These are phyloP conservation scores for Hydrolagus colliei DNA, from an alignment of 2,797 vertebrate genomes.

Conservation along the genomic window DNA sequence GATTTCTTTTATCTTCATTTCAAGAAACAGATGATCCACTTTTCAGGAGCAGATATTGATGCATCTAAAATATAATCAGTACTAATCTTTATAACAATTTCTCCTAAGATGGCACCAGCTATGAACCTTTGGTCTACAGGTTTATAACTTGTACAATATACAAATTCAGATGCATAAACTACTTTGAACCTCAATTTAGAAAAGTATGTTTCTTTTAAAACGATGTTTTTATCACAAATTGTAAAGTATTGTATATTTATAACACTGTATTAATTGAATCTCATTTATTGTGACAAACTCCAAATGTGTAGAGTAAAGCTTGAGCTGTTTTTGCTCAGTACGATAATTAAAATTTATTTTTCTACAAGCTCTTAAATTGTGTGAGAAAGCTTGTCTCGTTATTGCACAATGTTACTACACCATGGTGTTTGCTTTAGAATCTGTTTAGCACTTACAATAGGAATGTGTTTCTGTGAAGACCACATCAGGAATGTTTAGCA, in stretches of 20 bases:
- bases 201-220: neutral
- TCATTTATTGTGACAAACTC: neutral
- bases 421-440: neutral
- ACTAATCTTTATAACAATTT: too few relatives aligned
- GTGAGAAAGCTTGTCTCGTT: neutral
- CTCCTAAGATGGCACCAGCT: too few relatives aligned
- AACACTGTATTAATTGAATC: neutral
- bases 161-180: too few relatives aligned
- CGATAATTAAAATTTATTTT: conserved; percentile 26
- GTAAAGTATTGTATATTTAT: conserved; percentile 12
- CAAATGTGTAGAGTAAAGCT: neutral
- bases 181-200: too few relatives aligned
- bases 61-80: too few relatives aligned
- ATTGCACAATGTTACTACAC: conserved; percentile 1
- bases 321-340: conserved; percentile 4
- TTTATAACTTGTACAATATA: too few relatives aligned
- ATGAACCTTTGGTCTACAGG: too few relatives aligned
- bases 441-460: neutral
- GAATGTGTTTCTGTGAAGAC: neutral
- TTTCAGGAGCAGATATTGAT: too few relatives aligned
- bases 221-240: neutral
- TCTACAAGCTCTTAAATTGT: neutral
- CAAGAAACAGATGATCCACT: too few relatives aligned
- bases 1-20: too few relatives aligned
- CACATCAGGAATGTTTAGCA: neutral